phyloP scores from a whole-genome alignment of 2,888 invertebrate species.

The Lepidochitona cinerea region DNA sequence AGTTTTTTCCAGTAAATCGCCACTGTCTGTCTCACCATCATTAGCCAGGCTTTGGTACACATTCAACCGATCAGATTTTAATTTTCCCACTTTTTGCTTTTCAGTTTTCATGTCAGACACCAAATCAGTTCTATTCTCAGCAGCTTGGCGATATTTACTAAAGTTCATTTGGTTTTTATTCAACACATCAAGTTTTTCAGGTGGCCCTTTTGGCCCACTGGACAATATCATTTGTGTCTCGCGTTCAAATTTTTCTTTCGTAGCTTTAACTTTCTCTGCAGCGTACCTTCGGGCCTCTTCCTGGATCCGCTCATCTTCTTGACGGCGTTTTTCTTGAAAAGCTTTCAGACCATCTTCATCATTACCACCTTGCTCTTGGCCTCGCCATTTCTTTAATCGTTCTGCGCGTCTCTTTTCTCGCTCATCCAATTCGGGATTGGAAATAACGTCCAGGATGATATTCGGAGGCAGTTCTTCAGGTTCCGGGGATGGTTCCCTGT shows the following conservation, averaged over 20 bases:
- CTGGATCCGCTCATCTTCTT: background rate
- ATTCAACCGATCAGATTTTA: background rate
- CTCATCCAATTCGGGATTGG: background rate
- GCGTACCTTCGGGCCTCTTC: background rate
- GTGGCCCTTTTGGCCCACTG: background rate
- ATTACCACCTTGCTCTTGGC: background rate
- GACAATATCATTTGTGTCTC: background rate
- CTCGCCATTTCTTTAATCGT: background rate
- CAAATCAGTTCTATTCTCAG: background rate
- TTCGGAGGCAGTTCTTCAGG: background rate
- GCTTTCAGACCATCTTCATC: background rate
- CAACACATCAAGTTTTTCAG: background rate
- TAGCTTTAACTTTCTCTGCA: background rate
- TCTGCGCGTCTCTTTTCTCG: constrained; percentile 3
- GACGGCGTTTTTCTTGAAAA: background rate
- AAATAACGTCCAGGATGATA: background rate
- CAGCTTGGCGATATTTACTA: background rate
- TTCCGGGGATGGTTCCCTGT: background rate
- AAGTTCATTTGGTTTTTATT: background rate
- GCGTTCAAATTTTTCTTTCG: background rate
- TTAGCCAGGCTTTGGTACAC: background rate
- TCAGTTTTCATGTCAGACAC: background rate
- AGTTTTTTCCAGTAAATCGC: background rate
- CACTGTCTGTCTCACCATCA: background rate
- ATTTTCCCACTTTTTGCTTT: background rate